phyloP scores from a whole-genome alignment of 2,888 invertebrate genomes.

The Dryadula phaetusa region DNA sequence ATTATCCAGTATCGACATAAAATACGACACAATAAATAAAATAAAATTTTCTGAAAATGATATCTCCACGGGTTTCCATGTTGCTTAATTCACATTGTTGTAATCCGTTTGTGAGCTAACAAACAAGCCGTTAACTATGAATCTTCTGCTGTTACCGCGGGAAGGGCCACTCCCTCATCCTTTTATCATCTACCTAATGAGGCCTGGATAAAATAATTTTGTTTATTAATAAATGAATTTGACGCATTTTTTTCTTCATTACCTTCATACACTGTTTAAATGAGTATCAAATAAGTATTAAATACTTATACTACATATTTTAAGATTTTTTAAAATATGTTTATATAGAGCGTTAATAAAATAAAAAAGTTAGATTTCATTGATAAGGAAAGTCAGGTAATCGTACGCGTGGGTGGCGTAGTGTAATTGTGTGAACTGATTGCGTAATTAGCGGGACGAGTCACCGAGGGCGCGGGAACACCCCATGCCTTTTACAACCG shows the following conservation, averaged over 20 bases:
- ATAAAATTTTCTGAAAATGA: not conserved
- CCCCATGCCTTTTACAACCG: slow-evolving; percentile 73
- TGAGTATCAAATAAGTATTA: too few species aligned
- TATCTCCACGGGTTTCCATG: slow-evolving; percentile 50
- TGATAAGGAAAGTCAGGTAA: slow-evolving; percentile 45
- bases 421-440: slow-evolving; percentile 82
- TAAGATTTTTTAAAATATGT: too few species aligned
- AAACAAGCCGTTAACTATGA: slow-evolving; percentile 59
- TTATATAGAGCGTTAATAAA: not conserved
- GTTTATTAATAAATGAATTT: slow-evolving; percentile 24
- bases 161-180: slow-evolving; percentile 43
- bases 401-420: slow-evolving; percentile 43
- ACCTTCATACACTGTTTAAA: not conserved
- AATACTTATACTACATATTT: too few species aligned
- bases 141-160: slow-evolving; percentile 53
- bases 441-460: slow-evolving; percentile 79
- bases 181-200: slow-evolving; percentile 43
- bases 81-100: slow-evolving; percentile 49
- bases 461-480: slow-evolving; percentile 77
- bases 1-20: too few species aligned
- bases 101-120: slow-evolving; percentile 61
- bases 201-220: slow-evolving; percentile 41
- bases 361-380: slow-evolving; percentile 23
- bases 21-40: not conserved
- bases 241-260: slow-evolving; percentile 1